These are phyloP conservation scores for Thymallus thymallus DNA, from an alignment of 2,113 vertebrate genomes.

Conservation along the genomic window DNA sequence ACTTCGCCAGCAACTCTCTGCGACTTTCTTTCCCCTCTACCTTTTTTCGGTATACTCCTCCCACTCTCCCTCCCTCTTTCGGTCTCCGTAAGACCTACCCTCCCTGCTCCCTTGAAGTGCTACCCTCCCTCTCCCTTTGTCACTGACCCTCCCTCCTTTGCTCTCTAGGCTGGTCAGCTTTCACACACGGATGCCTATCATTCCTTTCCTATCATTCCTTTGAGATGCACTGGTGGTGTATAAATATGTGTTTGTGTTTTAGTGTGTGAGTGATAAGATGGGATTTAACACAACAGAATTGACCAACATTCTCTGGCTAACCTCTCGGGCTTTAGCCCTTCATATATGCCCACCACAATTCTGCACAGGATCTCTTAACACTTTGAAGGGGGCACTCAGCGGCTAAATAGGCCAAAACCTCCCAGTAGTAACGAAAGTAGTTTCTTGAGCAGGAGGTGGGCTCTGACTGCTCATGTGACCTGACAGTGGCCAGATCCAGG, in stretches of 20 bases:
- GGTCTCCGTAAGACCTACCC: conserved; percentile 62
- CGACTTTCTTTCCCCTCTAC: conserved; percentile 66
- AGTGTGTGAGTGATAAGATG: conserved; percentile 2
- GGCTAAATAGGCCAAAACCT: too few relatives aligned
- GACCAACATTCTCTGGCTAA: too few relatives aligned
- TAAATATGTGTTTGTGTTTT: conserved; percentile 47
- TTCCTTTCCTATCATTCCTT: conserved; percentile 95
- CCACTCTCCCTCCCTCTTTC: conserved; percentile 48
- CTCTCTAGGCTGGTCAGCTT: conserved; percentile 73
- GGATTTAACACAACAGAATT: not conserved
- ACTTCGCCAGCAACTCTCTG: conserved; percentile 71
- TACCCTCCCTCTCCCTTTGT: conserved; percentile 57
- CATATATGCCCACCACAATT: too few relatives aligned
- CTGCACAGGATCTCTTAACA: too few relatives aligned
- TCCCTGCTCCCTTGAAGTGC: conserved; percentile 45
- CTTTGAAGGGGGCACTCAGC: not conserved
- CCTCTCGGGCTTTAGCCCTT: too few relatives aligned
- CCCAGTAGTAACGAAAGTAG: too few relatives aligned
- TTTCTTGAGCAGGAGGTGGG: too few relatives aligned
- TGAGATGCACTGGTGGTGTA: conserved; percentile 69
- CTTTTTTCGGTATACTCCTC: conserved; percentile 63
- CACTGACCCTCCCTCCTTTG: conserved; percentile 50
- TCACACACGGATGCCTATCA: conserved; percentile 88
- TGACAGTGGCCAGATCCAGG: conserved; percentile 1
- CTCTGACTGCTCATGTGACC: not conserved